Percentiles rank a stretch among this genome's conserved stretches.
Evolutionary conservation across 2,113 vertebrate genomes (phyloP).

Genomic region (Eretmochelys imbricata): DNA sequence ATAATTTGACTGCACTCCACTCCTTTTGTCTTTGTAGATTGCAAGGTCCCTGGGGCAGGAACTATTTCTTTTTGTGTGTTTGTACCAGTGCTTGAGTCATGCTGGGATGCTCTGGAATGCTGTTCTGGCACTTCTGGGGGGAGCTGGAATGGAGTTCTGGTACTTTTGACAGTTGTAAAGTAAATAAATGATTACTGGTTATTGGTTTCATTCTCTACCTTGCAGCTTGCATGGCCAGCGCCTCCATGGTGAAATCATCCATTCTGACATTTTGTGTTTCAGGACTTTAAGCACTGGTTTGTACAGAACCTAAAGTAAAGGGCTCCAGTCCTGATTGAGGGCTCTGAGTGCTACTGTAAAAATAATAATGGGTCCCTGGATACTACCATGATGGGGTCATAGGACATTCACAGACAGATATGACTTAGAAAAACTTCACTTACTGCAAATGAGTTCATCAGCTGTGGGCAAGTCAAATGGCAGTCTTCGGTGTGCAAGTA

Average conservation of each 20-base stretch:
- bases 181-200: neutral
- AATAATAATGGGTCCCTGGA: neutral
- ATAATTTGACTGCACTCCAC: neutral
- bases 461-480: neutral
- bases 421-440: neutral
- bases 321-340: neutral
- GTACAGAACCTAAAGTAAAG: neutral
- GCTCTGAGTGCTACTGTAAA: neutral
- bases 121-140: neutral
- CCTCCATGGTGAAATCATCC: neutral
- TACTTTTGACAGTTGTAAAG: neutral
- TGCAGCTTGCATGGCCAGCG: neutral
- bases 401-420: neutral
- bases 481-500: neutral
- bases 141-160: too few relatives aligned
- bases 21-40: conserved; percentile 10
- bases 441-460: neutral
- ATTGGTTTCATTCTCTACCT: neutral
- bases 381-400: neutral
- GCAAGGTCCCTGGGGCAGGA: neutral
- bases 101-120: too few relatives aligned
- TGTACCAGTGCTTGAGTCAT: neutral
- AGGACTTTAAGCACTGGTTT: neutral
- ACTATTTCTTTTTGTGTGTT: neutral
- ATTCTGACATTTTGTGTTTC: neutral